Conservation (phyloP, 2,113 vertebrate species). For the Catharus minimus region DNA sequence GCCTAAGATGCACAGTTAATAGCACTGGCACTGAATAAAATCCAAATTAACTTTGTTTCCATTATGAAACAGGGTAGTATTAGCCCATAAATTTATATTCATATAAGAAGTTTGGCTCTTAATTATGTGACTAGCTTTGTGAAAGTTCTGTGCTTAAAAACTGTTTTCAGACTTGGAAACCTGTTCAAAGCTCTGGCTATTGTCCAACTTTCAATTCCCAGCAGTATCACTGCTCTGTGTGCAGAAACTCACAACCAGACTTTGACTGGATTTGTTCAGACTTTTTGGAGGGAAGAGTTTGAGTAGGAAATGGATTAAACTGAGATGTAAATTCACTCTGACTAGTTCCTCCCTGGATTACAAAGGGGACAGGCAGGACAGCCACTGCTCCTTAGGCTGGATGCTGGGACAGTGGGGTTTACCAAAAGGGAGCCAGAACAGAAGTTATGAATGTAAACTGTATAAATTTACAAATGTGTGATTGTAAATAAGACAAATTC, state of each 20-base stretch:
- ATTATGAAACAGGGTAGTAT: background rate
- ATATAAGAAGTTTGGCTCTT: background rate
- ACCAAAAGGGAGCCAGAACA: background rate
- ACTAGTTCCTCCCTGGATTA: background rate
- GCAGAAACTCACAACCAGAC: background rate
- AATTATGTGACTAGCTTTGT: background rate
- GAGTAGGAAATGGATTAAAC: background rate
- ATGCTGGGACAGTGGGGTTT: background rate
- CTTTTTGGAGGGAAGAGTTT: background rate
- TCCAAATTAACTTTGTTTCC: conserved; percentile 1
- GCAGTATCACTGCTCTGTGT: background rate
- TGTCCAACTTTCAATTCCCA: background rate
- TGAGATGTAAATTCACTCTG: background rate
- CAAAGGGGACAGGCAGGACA: background rate
- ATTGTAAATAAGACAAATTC: background rate
- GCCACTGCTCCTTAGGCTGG: background rate
- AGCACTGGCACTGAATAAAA: background rate
- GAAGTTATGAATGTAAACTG: background rate
- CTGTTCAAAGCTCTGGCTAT: background rate
- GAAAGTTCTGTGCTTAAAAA: background rate
- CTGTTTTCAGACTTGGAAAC: background rate
- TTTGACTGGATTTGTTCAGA: background rate
- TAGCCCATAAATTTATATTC: background rate
- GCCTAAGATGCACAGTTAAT: background rate
- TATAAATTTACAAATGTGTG: background rate